Evolutionary conservation across 2,797 vertebrate genomes (phyloP).

Genomic region (Anguilla marmorata): DNA sequence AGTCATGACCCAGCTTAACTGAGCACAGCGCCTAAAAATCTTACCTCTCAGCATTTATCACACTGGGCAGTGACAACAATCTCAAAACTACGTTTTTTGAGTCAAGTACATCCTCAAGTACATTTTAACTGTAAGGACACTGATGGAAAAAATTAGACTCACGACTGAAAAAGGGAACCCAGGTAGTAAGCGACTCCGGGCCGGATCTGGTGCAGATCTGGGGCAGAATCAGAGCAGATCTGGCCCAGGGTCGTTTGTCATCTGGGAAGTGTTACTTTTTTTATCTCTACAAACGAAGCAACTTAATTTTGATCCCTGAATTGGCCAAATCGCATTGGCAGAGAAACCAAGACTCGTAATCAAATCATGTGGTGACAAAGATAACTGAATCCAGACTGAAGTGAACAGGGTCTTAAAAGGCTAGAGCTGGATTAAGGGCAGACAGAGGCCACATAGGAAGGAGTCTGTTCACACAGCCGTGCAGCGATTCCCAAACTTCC

Average conservation of each 20-base stretch:
- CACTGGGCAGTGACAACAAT: background rate
- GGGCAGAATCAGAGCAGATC: too few relatives aligned
- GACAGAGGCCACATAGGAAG: too few relatives aligned
- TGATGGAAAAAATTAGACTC: background rate
- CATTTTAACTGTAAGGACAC: background rate
- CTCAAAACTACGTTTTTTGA: background rate
- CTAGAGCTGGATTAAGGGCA: too few relatives aligned
- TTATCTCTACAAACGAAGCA: background rate
- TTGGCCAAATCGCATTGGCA: background rate
- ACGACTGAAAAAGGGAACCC: background rate
- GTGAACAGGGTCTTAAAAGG: background rate
- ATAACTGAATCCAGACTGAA: background rate
- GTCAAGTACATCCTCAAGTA: too few relatives aligned
- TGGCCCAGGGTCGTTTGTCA: too few relatives aligned
- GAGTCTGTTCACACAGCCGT: background rate
- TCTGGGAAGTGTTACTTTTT: background rate
- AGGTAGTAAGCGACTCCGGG: too few relatives aligned
- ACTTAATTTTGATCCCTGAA: background rate
- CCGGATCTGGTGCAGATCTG: too few relatives aligned
- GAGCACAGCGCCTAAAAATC: background rate
- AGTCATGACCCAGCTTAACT: background rate
- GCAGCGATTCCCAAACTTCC: too few relatives aligned
- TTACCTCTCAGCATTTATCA: background rate
- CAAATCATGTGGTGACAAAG: background rate
- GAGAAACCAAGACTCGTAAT: background rate